Evolutionary conservation across 2,888 invertebrate genomes (phyloP), one percentile per base, ranked within the genome.

Genomic region (Andrena chrysosceles): DNA sequence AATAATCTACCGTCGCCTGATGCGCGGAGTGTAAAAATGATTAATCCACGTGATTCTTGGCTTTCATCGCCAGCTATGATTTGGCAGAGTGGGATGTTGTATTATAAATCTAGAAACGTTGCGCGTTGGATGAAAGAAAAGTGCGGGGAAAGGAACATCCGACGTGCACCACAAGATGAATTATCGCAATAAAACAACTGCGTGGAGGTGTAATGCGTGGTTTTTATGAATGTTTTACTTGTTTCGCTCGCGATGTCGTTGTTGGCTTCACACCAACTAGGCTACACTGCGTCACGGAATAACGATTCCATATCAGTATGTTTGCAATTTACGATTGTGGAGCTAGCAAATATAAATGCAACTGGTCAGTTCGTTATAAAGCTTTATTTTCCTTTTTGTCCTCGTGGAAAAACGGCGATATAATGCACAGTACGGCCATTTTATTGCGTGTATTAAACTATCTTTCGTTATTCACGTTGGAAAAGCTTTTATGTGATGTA

Each of bases 191-290:
- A 90, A 92, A 93, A 89, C 89, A 89, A 87, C 77, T 52, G 77
- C 60, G 67, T 82, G 80, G 77, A 83, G 86, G 85, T 86, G 88
- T 89, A 90, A 89, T 89, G 90, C 86, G 91, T 84, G 89, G 89
- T 90, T 84, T 89, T 91, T 91, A 91, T 91, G 89, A 91, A 90
- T 90, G 90, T 90, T 91, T 89, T 89, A 88, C 89, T 90, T 89
- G 91, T 91, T 89, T 89, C 88, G 88, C 89, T 86, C 86, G 89
- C 89, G 89, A 88, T 84, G 87, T 85, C 85, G 84, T 82, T 87
- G 87, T 91, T 91, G 90, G 90, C 91, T 89, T 89, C 85, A 91
- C 89, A 91, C 91, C 89, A 89, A 91, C 84, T 89, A 85, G 86
- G 81, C 81, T 87, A 64, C 64, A 56, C 71, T 77, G 70, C 31